Conservation (phyloP, 2,113 vertebrate genomes). For the Myotis yumanensis region DNA sequence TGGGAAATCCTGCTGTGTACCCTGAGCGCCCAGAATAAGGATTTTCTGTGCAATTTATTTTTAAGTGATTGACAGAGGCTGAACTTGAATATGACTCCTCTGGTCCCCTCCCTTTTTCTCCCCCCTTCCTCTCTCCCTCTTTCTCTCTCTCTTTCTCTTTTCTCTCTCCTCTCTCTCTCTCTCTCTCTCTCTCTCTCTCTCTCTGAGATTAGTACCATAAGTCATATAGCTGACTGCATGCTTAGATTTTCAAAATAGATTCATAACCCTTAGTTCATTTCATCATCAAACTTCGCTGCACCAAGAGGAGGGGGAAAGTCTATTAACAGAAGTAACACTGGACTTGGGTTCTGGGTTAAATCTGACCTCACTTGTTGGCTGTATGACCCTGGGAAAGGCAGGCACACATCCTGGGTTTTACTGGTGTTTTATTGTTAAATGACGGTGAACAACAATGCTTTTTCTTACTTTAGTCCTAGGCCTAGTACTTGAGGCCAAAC, state of each 20-base stretch:
- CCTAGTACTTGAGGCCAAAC: not conserved
- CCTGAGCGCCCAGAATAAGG: not conserved
- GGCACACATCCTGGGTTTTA: not conserved
- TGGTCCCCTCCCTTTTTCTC: too few relatives aligned
- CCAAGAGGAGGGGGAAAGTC: not conserved
- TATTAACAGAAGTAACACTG: not conserved
- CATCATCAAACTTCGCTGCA: not conserved
- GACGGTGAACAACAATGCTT: not conserved
- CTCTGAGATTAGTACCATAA: not conserved
- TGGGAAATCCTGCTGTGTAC: accelerated
- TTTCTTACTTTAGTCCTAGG: not conserved
- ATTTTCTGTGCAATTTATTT: not conserved
- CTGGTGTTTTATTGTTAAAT: not conserved
- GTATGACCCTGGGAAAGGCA: not conserved
- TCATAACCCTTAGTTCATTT: not conserved
- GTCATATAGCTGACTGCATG: not conserved
- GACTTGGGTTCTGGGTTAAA: not conserved
- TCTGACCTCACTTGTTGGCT: not conserved
- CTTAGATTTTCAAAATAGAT: not conserved
- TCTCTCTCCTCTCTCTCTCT: not conserved
- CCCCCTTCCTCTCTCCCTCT: too few relatives aligned
- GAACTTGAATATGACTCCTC: not conserved
- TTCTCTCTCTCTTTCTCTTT: not conserved
- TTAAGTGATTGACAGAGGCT: not conserved
- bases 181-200: not conserved